phyloP scores from a whole-genome alignment of 2,113 vertebrate genomes.

The Amia ocellicauda region DNA sequence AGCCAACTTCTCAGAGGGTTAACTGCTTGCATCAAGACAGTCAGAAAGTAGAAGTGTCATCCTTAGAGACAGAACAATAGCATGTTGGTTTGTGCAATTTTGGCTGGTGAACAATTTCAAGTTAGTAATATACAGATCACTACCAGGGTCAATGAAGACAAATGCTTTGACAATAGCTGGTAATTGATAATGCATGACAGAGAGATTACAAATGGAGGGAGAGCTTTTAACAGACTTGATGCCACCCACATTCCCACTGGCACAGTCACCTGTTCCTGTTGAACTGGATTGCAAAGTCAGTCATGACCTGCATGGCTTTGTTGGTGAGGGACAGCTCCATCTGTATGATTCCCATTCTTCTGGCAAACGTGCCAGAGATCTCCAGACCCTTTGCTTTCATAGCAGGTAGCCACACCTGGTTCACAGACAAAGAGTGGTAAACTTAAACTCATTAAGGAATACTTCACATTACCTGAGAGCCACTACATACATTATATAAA shows the following conservation, averaged over 20 bases:
- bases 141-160: too few relatives aligned
- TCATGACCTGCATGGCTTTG: conserved; percentile 96
- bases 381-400: conserved; percentile 97
- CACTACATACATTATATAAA: too few relatives aligned
- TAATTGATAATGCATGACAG: too few relatives aligned
- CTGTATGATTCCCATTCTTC: conserved; percentile 84
- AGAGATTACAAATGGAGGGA: background rate
- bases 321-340: conserved; percentile 93
- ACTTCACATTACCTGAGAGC: too few relatives aligned
- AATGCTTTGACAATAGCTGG: too few relatives aligned
- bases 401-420: conserved; percentile 90
- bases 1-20: conserved; percentile 76
- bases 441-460: too few relatives aligned
- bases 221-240: background rate
- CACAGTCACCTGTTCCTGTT: conserved; percentile 92
- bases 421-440: background rate
- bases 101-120: too few relatives aligned
- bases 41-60: conserved; percentile 58
- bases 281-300: conserved; percentile 96
- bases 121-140: too few relatives aligned
- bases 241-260: background rate
- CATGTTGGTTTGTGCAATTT: too few relatives aligned
- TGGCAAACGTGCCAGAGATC: conserved; percentile 87
- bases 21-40: conserved; percentile 52
- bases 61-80: conserved; percentile 45